A percentile compares a stretch with the other conserved stretches of the same genome.
Evolutionary conservation across 2,888 invertebrate species (phyloP).

Genomic region (Brachycybe producta): DNA sequence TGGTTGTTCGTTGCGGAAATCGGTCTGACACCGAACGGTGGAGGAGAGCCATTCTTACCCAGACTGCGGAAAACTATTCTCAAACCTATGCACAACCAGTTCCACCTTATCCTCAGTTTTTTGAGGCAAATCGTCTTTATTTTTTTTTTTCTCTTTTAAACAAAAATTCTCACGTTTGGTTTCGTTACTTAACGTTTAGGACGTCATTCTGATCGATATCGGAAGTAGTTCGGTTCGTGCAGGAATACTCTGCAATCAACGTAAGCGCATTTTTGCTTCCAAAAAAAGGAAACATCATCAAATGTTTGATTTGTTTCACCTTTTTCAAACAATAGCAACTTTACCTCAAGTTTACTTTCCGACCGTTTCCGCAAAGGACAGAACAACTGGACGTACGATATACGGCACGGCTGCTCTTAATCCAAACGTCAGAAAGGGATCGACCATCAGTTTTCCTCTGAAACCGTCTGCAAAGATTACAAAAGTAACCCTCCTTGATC

Average conservation of each 20-base stretch:
- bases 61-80: conserved; percentile 35
- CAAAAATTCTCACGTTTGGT: neutral
- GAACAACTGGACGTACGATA: conserved; percentile 29
- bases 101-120: conserved; percentile 23
- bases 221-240: conserved; percentile 44
- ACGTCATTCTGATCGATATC: conserved; percentile 42
- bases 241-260: conserved; percentile 39
- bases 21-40: conserved; percentile 38
- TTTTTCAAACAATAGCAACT: conserved; percentile 33
- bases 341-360: conserved; percentile 45
- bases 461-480: conserved; percentile 37
- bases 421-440: conserved; percentile 34
- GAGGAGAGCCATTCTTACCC: conserved; percentile 40
- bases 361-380: conserved; percentile 37
- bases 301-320: neutral
- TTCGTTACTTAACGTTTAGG: conserved; percentile 29
- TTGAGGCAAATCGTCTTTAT: conserved; percentile 19
- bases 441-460: conserved; percentile 35
- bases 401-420: conserved; percentile 38
- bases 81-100: conserved; percentile 41
- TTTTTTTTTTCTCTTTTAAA: neutral
- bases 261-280: conserved; percentile 28
- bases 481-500: conserved; percentile 30
- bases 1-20: conserved; percentile 38
- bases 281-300: neutral